phyloP scores from a whole-genome alignment of 2,797 vertebrate species.

The Anguilla anguilla region DNA sequence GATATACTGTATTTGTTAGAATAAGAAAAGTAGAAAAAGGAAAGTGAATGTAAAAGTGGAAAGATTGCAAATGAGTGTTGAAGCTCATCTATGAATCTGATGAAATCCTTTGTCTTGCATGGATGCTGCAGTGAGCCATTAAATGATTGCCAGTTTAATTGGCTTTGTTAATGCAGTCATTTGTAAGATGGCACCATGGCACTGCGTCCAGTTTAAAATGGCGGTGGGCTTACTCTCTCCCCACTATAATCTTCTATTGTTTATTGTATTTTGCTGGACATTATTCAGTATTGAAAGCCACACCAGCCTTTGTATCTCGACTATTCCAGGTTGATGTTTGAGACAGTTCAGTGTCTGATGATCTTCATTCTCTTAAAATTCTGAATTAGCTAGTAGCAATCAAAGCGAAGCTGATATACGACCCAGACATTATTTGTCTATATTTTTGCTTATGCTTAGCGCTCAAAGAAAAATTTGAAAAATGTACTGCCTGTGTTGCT shows the following conservation, averaged over 20 bases:
- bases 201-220: conserved; percentile 53
- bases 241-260: conserved; percentile 6
- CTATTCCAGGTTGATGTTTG: neutral
- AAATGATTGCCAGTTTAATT: conserved; percentile 63
- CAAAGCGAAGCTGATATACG: neutral
- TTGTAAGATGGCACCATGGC: conserved; percentile 58
- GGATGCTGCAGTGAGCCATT: conserved; percentile 56
- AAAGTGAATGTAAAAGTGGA: conserved; percentile 30
- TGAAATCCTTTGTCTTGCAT: conserved; percentile 53
- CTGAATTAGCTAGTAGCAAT: neutral
- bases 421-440: neutral
- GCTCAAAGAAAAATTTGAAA: neutral
- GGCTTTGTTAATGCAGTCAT: conserved; percentile 63
- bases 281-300: conserved; percentile 8
- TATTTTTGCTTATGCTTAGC: neutral
- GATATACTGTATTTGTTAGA: neutral
- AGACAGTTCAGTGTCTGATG: neutral
- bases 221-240: conserved; percentile 33
- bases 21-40: conserved; percentile 14
- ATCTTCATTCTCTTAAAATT: neutral
- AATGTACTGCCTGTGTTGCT: neutral
- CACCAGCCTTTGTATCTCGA: neutral
- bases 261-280: conserved; percentile 10
- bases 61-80: conserved; percentile 53
- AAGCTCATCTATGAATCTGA: conserved; percentile 51